phyloP scores from a whole-genome alignment of 2,797 vertebrate genomes.

The Bovichtus variegatus region DNA sequence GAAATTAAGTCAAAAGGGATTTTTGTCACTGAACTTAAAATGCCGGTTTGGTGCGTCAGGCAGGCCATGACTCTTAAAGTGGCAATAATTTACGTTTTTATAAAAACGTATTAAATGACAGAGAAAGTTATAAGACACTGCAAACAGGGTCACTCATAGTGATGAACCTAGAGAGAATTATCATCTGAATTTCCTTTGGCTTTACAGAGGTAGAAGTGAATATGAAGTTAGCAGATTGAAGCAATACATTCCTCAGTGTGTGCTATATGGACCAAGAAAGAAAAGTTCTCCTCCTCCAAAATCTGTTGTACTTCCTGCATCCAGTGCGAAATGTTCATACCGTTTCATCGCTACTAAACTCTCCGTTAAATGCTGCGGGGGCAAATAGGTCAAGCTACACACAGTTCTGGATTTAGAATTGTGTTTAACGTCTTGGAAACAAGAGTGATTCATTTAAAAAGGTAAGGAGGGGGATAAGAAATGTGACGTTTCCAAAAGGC shows the following conservation, averaged over 20 bases:
- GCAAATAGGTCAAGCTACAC: conserved; percentile 3
- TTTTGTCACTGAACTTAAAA: background rate
- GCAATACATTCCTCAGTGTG: no score
- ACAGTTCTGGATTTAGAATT: conserved; percentile 26
- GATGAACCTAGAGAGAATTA: background rate
- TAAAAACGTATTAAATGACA: background rate
- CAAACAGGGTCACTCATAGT: background rate
- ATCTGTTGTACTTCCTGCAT: no score
- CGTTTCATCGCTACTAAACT: background rate
- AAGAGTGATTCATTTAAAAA: conserved; percentile 59
- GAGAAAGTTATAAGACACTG: background rate
- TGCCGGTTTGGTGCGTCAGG: background rate
- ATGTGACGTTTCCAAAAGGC: conserved; percentile 58
- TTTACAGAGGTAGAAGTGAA: background rate
- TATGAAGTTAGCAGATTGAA: no score
- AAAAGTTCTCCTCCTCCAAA: no score
- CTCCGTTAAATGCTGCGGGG: conserved; percentile 14
- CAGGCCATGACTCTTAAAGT: background rate
- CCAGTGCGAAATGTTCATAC: no score
- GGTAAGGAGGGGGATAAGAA: conserved; percentile 44
- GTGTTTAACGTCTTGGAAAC: conserved; percentile 41
- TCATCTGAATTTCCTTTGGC: background rate
- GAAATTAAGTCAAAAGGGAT: background rate
- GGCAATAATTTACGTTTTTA: background rate
- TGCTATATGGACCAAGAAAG: no score